Conservation (phyloP, 2,113 vertebrate species). For the Trachemys scripta region DNA sequence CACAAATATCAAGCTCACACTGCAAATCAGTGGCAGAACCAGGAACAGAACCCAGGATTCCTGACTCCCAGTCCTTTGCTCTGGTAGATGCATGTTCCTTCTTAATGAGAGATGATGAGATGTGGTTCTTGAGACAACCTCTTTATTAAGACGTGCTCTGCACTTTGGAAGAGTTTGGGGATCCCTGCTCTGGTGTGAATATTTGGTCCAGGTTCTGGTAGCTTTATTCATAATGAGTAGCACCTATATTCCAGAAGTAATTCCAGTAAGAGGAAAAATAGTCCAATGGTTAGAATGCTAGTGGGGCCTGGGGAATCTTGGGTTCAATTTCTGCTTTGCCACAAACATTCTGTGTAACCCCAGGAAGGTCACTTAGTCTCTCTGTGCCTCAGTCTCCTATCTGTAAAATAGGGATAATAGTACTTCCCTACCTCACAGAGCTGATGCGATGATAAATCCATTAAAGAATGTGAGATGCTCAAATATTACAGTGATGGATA, state of each 20-base stretch:
- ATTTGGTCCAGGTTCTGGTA: not conserved
- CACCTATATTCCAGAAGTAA: not conserved
- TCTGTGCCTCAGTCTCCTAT: not conserved
- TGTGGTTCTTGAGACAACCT: not conserved
- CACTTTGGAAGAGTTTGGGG: not conserved
- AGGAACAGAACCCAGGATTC: not conserved
- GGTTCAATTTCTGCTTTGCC: not conserved
- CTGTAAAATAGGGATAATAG: not conserved
- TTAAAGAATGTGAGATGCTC: not conserved
- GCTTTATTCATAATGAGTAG: not conserved
- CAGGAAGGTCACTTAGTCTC: not conserved
- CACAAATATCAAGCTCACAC: not conserved
- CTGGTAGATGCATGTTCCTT: not conserved
- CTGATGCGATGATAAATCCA: not conserved
- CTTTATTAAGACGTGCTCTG: not conserved
- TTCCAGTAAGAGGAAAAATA: not conserved
- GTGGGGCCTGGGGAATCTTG: fast-evolving
- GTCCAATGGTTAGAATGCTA: not conserved
- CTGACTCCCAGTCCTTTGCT: too few relatives aligned
- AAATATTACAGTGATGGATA: not conserved
- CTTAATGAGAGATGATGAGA: not conserved
- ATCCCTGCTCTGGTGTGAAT: not conserved
- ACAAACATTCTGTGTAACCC: not conserved
- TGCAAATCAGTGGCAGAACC: not conserved
- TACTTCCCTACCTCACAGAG: not conserved